Percentiles rank a stretch among this genome's conserved stretches.
These are phyloP conservation scores for Polypedilum pembai DNA, from an alignment of 1,140 invertebrate genomes.

Conservation along the genomic window DNA sequence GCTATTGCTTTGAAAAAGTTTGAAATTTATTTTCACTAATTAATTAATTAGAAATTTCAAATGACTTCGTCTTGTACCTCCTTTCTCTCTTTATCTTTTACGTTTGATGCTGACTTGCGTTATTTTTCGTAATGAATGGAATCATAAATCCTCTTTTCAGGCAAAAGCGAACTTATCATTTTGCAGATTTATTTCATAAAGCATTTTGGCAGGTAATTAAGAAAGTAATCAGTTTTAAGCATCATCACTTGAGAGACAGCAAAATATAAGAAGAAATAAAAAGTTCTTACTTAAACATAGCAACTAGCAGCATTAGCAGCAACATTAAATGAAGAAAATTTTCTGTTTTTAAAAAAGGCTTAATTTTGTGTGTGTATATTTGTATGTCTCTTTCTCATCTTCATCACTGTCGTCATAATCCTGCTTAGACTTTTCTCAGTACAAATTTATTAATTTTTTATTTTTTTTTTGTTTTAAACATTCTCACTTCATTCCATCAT, in stretches of 20 bases:
- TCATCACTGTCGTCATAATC: no score
- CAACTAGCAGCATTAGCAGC: neutral
- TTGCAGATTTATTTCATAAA: neutral
- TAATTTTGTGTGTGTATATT: neutral
- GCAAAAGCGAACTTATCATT: neutral
- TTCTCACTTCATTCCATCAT: neutral
- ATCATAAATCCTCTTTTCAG: neutral
- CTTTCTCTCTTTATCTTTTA: neutral
- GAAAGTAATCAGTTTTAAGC: conserved; percentile 13
- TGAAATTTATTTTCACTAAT: neutral
- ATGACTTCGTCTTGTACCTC: neutral
- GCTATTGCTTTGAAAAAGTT: neutral
- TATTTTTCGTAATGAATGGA: neutral
- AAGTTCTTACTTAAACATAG: neutral
- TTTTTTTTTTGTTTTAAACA: neutral
- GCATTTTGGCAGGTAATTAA: conserved; percentile 12
- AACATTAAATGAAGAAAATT: neutral
- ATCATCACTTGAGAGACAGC: neutral
- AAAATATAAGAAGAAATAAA: neutral
- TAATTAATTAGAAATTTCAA: neutral
- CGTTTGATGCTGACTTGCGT: conserved; percentile 10
- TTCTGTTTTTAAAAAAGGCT: neutral
- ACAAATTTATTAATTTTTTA: neutral
- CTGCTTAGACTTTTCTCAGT: no score
- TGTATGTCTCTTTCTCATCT: no score